Evolutionary conservation across 2,113 vertebrate species (phyloP), one percentile per base, ranked within the genome.

Genomic region (Alethe castanea): DNA sequence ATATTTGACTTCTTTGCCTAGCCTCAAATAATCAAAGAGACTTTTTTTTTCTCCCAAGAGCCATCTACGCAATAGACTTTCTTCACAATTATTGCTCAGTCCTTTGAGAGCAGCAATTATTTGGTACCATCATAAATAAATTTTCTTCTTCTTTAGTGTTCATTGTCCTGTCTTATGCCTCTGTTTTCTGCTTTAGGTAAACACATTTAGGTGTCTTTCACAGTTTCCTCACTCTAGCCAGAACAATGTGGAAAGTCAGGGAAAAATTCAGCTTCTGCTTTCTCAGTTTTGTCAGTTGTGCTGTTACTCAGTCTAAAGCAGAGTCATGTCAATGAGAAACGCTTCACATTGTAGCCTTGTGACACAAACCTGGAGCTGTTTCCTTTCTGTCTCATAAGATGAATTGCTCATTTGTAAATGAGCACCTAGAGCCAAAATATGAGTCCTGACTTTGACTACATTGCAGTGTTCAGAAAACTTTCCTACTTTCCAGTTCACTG

Each of bases 351-450:
- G 36, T 28, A 81, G 50, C 78, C 80, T 48, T 33, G 44, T 86
- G 92, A 95, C 70, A 92, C 13, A 91, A 95, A 94, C 60, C 61
- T 94, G 86, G 81, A 96, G 89, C 62, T 88, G 52, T 83, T 94
- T 97, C 80, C 90, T 67, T 88, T 88, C 88, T 81, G 23, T 44
- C 73, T 71, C 95, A 60, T 15, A 91, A 77, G 88, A 97, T 90
- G 61, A 94, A 96, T 95, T 93, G 64, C 36, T 96, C 86, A 97
- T 97, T 97, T 98, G 42, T 66, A 96, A 92, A 33, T 91, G 65
- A 97, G 89, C 86, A 86, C 60, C 73, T 88, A 77, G 17, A 97
- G 95, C 81, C 92, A 93, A 81, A 97, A 72, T 82, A 45, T 38
- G 61, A 95, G 40, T 95, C 50, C 77, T 95, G 77, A 95, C 62